phyloP scores from a whole-genome alignment of 1,140 invertebrate species.

The Tetramorium simillimum region DNA sequence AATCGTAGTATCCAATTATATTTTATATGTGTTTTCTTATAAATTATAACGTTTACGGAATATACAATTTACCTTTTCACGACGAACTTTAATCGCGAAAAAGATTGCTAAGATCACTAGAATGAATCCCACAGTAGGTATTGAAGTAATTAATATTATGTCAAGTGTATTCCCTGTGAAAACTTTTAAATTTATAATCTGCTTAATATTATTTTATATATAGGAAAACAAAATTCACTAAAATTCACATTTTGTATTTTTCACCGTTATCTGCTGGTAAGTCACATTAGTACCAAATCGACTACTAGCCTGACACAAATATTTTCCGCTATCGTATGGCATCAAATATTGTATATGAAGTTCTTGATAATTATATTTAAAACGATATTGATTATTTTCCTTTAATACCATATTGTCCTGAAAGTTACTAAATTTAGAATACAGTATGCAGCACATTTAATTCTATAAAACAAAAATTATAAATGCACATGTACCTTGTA shows the following conservation, averaged over 20 bases:
- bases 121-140: constrained; percentile 78
- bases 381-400: constrained; percentile 76
- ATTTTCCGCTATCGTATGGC: constrained; percentile 81
- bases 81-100: constrained; percentile 86
- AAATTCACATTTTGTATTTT: constrained; percentile 50
- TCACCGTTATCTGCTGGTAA: constrained; percentile 80
- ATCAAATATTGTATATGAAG: constrained; percentile 81
- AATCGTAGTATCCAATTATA: background rate
- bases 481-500: constrained; percentile 77
- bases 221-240: background rate
- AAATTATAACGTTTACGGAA: constrained; percentile 44
- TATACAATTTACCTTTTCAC: constrained; percentile 85
- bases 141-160: constrained; percentile 48
- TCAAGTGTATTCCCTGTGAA: constrained; percentile 80
- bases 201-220: background rate
- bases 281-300: constrained; percentile 76
- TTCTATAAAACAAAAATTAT: background rate
- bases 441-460: background rate
- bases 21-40: background rate
- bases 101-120: constrained; percentile 85
- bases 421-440: constrained; percentile 32
- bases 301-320: constrained; percentile 80
- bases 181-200: constrained; percentile 27
- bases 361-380: constrained; percentile 74
- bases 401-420: constrained; percentile 72